Base-by-base conservation (phyloP, 64 coral and sea anemone species). In the Porites australiensis region DNA sequence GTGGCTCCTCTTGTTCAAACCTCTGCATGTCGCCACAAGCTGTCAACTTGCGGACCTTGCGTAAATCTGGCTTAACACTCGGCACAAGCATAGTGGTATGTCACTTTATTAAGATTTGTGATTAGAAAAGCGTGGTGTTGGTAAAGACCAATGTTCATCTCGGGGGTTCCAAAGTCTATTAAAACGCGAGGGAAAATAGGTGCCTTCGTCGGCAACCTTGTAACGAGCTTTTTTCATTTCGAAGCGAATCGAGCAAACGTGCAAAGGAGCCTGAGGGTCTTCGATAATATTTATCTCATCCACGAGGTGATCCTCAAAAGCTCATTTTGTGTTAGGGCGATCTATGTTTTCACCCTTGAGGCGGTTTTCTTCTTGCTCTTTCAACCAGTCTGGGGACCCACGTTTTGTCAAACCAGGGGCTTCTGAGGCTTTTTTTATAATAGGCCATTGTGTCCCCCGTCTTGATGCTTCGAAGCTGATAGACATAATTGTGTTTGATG, bases 41-140 rank as follows among this genome's bases (percentile, higher is more conserved):
- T 64, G 10, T 10, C 14, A 1, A 6, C n/a, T n/a, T n/a, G n/a
- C n/a, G n/a, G n/a, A n/a, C n/a, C 58, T 46, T 84, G 4, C 15
- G 79, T 82, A 61, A 82, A 82, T 19, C 16, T 13, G 18, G n/a
- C 60, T 4, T 23, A 7, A 49, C 20, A 84, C 81, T 84, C 58
- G 23, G 59, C 81, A 18, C 81, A 54, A 9, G 52, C 9, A 54
- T 54, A 9, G 9, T 54, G 4, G 4, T 54, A 9, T n/a, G n/a
- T n/a, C n/a, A n/a, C n/a, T n/a, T n/a, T n/a, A n/a, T 54, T 54
- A 9, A 54, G 52, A 9, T 54, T 54, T 54, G 52, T 54, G 4
- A 54, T 54, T 9, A 54, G 9, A 54, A 54, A 54, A 54, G 52
- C 52, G 52, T 54, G 52, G 4, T 9, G 52, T 5, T 54, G 4